Percentiles rank a stretch among this genome's conserved stretches.
Evolutionary conservation across 2,888 invertebrate species (phyloP).

Genomic region (Trichacis sp.): DNA sequence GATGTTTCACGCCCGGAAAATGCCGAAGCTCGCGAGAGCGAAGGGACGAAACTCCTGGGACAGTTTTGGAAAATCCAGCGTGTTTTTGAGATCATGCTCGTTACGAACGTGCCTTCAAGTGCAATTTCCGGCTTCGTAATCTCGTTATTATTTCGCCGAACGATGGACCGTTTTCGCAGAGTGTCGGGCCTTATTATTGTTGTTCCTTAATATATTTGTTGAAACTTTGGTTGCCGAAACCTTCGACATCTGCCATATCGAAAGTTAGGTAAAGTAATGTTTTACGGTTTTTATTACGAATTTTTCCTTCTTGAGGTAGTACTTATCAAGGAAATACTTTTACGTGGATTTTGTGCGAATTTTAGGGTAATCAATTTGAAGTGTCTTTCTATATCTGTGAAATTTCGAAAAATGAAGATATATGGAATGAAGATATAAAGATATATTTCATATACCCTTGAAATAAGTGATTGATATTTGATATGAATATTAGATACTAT

Average conservation of each 20-base stretch:
- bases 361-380: too few species aligned
- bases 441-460: too few species aligned
- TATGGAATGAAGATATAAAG: too few species aligned
- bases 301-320: too few species aligned
- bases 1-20: constrained; percentile 8
- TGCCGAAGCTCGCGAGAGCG: constrained; percentile 13
- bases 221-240: not conserved
- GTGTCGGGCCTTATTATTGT: constrained; percentile 15
- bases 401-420: too few species aligned
- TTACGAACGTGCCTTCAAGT: constrained; percentile 22
- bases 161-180: constrained; percentile 23
- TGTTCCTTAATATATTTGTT: not conserved
- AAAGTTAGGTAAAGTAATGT: not conserved
- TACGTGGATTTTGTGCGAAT: not conserved
- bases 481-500: too few species aligned
- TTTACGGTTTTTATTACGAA: too few species aligned
- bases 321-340: too few species aligned
- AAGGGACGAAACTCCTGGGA: constrained; percentile 17
- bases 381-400: too few species aligned
- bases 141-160: constrained; percentile 20
- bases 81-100: constrained; percentile 17
- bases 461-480: too few species aligned
- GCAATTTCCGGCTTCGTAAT: constrained; percentile 35
- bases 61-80: constrained; percentile 12
- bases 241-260: not conserved